A percentile compares a stretch with the other conserved stretches of the same genome.
phyloP scores from a whole-genome alignment of 92 coral and sea anemone species.

The Phenganax stokvisi region DNA sequence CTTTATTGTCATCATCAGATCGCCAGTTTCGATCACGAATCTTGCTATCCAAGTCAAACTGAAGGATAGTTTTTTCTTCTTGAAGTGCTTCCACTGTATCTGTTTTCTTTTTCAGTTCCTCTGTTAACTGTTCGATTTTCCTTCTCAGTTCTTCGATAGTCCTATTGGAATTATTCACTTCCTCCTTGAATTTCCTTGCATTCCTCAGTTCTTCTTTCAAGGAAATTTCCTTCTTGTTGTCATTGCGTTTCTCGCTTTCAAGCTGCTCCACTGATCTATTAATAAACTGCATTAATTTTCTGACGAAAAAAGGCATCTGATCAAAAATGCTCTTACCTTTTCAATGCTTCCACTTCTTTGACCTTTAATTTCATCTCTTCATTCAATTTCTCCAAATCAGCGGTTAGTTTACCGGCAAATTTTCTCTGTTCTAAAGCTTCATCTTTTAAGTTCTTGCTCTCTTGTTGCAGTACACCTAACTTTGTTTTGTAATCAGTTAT shows the following conservation, averaged over 20 bases:
- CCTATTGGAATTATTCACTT: slow-evolving; percentile 21
- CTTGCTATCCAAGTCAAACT: slow-evolving; percentile 65
- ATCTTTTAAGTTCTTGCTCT: slow-evolving; percentile 47
- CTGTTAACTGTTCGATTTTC: slow-evolving; percentile 36
- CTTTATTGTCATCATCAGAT: slow-evolving; percentile 46
- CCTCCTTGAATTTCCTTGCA: slow-evolving; percentile 55
- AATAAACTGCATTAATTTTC: background rate
- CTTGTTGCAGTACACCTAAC: slow-evolving; percentile 30
- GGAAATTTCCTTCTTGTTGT: slow-evolving; percentile 49
- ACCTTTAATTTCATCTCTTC: slow-evolving; percentile 29
- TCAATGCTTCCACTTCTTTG: slow-evolving; percentile 55
- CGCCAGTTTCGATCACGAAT: slow-evolving; percentile 60
- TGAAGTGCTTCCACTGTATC: slow-evolving; percentile 59
- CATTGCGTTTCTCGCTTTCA: slow-evolving; percentile 59
- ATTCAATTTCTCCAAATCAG: slow-evolving; percentile 6
- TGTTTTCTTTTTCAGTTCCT: slow-evolving; percentile 60
- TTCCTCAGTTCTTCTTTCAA: slow-evolving; percentile 56
- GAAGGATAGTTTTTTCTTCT: slow-evolving; percentile 58
- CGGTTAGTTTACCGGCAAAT: slow-evolving; percentile 37
- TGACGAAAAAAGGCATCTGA: too few relatives aligned
- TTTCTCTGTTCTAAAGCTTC: slow-evolving; percentile 47
- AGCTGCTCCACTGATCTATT: slow-evolving; percentile 46
- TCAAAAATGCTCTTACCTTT: slow-evolving; percentile 26
- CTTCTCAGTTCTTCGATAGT: slow-evolving; percentile 21
- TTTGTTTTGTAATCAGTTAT: slow-evolving; percentile 49